Evolutionary conservation across 2,888 invertebrate species (phyloP).

Genomic region (Chydorus sphaericus): DNA sequence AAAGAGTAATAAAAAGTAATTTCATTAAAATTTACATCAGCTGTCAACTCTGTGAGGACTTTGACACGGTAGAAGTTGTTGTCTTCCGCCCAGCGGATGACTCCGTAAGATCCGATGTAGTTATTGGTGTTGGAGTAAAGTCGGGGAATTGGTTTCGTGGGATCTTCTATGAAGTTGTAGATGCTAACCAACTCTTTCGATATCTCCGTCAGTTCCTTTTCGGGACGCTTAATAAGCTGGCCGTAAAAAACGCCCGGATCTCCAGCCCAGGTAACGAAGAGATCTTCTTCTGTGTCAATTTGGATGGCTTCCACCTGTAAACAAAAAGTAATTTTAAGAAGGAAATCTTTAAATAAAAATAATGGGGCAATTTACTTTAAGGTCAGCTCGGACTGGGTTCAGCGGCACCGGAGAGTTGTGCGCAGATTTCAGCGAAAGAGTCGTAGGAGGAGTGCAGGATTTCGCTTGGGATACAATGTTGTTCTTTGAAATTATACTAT

Average conservation of each 20-base stretch:
- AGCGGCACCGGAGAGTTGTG: not conserved
- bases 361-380: not conserved
- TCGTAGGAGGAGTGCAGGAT: too few species aligned
- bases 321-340: too few species aligned
- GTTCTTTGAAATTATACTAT: not conserved
- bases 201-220: not conserved
- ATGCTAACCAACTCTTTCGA: not conserved
- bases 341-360: too few species aligned
- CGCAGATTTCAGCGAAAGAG: not conserved
- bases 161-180: not conserved
- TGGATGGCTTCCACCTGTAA: not conserved
- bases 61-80: slow-evolving; percentile 10
- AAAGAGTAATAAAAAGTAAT: not conserved
- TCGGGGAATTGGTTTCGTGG: slow-evolving; percentile 1
- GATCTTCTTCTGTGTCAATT: not conserved
- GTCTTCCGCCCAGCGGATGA: slow-evolving; percentile 12
- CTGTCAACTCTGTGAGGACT: slow-evolving; percentile 5
- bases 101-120: slow-evolving; percentile 13
- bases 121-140: slow-evolving; percentile 12
- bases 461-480: not conserved
- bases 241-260: slow-evolving; percentile 1
- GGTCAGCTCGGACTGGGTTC: not conserved
- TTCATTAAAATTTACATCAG: not conserved
- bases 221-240: slow-evolving; percentile 9
- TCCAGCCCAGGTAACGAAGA: not conserved